Percentiles rank a stretch among this genome's conserved stretches.
These are phyloP conservation scores for Blera fallax DNA, from an alignment of 2,888 invertebrate genomes.

Conservation along the genomic window DNA sequence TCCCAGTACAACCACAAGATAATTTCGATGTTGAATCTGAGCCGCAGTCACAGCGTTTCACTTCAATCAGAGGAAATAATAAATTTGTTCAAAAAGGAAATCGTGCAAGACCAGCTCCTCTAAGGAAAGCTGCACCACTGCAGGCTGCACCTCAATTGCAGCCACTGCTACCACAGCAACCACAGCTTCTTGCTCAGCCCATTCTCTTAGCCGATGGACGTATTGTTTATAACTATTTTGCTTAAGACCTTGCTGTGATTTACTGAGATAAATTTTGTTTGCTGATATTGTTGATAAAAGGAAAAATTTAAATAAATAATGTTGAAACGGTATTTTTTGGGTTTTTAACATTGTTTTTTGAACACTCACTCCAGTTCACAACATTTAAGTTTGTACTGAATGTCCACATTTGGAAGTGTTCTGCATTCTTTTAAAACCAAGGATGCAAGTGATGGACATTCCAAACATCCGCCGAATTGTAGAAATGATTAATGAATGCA, in stretches of 20 bases:
- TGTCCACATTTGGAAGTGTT: too few relatives aligned
- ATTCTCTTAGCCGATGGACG: slow-evolving; percentile 55
- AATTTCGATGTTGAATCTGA: slow-evolving; percentile 21
- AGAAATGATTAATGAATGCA: too few relatives aligned
- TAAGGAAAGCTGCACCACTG: slow-evolving; percentile 4
- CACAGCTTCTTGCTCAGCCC: slow-evolving; percentile 38
- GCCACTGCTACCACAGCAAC: slow-evolving; percentile 16
- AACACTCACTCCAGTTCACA: too few relatives aligned
- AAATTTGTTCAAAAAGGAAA: slow-evolving; percentile 15
- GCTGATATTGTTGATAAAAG: not conserved
- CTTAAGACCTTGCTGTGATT: not conserved
- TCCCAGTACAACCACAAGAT: slow-evolving; percentile 11
- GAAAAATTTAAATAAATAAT: too few relatives aligned
- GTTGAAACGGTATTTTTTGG: too few relatives aligned
- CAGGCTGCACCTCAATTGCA: slow-evolving; percentile 10
- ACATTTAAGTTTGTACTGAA: too few relatives aligned
- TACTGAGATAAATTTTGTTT: not conserved
- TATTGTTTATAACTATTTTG: slow-evolving; percentile 32
- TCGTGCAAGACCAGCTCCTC: not conserved
- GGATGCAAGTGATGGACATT: too few relatives aligned
- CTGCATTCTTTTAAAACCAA: too few relatives aligned
- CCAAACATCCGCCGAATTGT: too few relatives aligned
- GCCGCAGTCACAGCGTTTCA: slow-evolving; percentile 13
- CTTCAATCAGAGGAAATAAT: slow-evolving; percentile 1
- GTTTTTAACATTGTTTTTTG: too few relatives aligned